Evolutionary conservation across 2,113 vertebrate genomes (phyloP), one percentile per base, ranked within the genome.

Genomic region (Psephotus haematonotus): DNA sequence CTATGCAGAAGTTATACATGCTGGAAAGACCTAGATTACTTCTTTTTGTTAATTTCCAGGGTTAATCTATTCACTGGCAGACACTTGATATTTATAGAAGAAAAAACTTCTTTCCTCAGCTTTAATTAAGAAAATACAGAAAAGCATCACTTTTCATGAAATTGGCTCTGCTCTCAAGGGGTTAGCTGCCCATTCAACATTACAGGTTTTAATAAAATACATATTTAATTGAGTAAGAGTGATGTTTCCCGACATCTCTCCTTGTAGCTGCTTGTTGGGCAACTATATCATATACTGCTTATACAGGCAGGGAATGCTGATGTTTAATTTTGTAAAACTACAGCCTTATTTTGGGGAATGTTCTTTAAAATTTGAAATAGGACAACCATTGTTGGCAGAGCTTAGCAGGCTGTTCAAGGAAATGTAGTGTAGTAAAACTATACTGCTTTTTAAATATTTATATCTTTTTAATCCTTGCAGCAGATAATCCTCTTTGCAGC

Each of bases 401-500:
- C 79, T 93, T 90, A 94, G 44, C 62, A 71, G 23, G 72, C 37
- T 87, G 63, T 68, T 89, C 49, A 96, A 96, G 78, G 90, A 96
- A 90, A 94, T 50, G 46, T 53, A 88, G 49, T 2, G 0, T 87
- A 91, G 68, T 92, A 94, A 87, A 97, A 91, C 89, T 84, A 68
- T 17, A 62, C 44, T 90, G 80, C 79, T 89, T 94, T 97, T 93
- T 11, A 93, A 96, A 94, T 95, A 96, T 93, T 89, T 95, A 25
- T 87, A 94, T 96, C 77, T 96, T 96, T 96, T 92, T 95, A 96
- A 95, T 94, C 84, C 86, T 93, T 94, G 43, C 37, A 85, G 70
- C 44, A 93, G 53, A 93, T 95, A 95, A 96, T 96, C 88, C 57
- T 95, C 94, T 94, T 97, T 93, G 35, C 70, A 93, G 33, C 23